Percentiles rank a stretch among this genome's conserved stretches.
phyloP scores from a whole-genome alignment of 2,113 vertebrate genomes.

The Cyprinodon tularosa region DNA sequence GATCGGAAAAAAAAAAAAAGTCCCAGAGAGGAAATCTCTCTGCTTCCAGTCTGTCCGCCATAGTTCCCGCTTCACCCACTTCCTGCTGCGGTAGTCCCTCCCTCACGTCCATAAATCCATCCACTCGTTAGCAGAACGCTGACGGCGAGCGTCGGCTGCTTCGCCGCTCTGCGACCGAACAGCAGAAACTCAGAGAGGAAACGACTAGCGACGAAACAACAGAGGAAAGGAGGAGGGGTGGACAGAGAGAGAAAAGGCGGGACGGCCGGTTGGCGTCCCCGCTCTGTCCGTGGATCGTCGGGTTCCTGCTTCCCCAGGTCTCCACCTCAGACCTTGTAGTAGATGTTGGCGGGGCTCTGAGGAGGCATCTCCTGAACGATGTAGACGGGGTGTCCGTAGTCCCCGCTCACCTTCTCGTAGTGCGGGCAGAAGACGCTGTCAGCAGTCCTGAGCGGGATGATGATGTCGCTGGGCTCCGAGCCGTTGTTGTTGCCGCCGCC shows the following conservation, averaged over 20 bases:
- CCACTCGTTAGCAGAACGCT: constrained; percentile 43
- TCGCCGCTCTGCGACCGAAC: constrained; percentile 12
- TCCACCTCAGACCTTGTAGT: constrained; percentile 96
- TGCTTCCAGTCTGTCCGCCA: constrained; percentile 56
- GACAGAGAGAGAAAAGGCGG: constrained; percentile 43
- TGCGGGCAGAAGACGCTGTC: constrained; percentile 99
- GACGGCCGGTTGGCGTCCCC: constrained; percentile 28
- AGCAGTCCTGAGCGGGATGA: constrained; percentile 98
- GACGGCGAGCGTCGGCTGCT: too few species aligned
- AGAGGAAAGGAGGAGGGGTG: constrained; percentile 54
- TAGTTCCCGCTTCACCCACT: constrained; percentile 43
- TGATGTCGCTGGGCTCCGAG: constrained; percentile 99
- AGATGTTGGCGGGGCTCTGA: constrained; percentile 99
- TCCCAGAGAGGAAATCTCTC: constrained; percentile 70
- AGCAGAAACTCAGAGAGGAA: constrained; percentile 40
- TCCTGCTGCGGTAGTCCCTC: constrained; percentile 50
- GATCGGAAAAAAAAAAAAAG: constrained; percentile 41
- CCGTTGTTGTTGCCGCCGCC: constrained; percentile 93
- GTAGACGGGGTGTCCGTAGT: constrained; percentile 99
- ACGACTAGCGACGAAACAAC: constrained; percentile 48
- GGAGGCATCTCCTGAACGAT: constrained; percentile 99
- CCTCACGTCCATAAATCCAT: constrained; percentile 16
- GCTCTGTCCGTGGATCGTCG: constrained; percentile 42
- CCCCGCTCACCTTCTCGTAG: constrained; percentile 99
- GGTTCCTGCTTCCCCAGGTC: constrained; percentile 31